Percentiles rank a stretch among this genome's conserved stretches.
Conservation (phyloP, 1,140 invertebrate genomes). For the Drosophila guanche region DNA sequence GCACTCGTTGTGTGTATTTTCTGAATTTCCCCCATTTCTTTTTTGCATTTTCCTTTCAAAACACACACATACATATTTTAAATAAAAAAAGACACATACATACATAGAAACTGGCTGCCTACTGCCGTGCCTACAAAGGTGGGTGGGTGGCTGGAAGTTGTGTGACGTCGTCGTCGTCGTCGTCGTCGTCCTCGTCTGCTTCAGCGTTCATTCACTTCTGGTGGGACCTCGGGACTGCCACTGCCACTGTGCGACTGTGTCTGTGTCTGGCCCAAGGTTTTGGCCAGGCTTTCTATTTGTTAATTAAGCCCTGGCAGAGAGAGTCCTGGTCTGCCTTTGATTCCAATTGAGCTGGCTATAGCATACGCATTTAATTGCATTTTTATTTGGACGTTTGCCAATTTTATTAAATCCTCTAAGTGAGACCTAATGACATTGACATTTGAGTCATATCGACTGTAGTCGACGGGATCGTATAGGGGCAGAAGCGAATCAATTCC, state of each 20-base stretch:
- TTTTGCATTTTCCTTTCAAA: slow-evolving; percentile 74
- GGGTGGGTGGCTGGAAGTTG: slow-evolving; percentile 27
- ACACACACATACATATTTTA: slow-evolving; percentile 53
- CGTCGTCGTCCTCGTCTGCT: slow-evolving; percentile 48
- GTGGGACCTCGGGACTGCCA: not conserved
- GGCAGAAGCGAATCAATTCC: not conserved
- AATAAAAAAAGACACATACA: slow-evolving; percentile 37
- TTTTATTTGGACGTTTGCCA: slow-evolving; percentile 60
- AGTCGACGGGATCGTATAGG: slow-evolving; percentile 24
- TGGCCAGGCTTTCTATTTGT: slow-evolving; percentile 75
- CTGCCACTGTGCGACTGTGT: slow-evolving; percentile 36
- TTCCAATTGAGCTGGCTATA: slow-evolving; percentile 9
- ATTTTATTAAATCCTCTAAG: slow-evolving; percentile 60
- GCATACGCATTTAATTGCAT: slow-evolving; percentile 77
- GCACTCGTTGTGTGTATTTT: slow-evolving; percentile 56
- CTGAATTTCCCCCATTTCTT: slow-evolving; percentile 28
- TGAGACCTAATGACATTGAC: slow-evolving; percentile 74
- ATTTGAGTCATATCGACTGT: slow-evolving; percentile 58
- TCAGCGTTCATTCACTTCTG: slow-evolving; percentile 76
- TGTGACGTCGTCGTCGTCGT: slow-evolving; percentile 6
- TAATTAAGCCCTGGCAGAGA: slow-evolving; percentile 60
- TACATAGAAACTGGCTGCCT: slow-evolving; percentile 71
- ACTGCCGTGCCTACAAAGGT: slow-evolving; percentile 58
- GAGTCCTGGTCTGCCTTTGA: slow-evolving; percentile 1
- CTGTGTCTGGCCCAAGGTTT: slow-evolving; percentile 71